A percentile compares a stretch with the other conserved stretches of the same genome.
phyloP scores from a whole-genome alignment of 2,113 vertebrate species.

The Epinephelus moara region DNA sequence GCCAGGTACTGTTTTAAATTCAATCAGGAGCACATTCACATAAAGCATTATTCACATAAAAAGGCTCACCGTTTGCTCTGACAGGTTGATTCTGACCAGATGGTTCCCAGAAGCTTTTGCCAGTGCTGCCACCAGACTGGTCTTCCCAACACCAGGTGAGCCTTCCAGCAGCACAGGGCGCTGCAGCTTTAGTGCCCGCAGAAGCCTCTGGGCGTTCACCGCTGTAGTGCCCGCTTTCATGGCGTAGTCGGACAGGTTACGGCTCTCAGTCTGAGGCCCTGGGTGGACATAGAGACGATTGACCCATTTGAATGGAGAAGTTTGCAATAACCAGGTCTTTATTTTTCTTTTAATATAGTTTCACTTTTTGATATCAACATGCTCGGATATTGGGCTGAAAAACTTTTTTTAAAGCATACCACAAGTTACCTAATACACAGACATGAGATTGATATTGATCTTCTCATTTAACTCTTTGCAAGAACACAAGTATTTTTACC shows the following conservation, averaged over 20 bases:
- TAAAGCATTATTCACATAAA: background rate
- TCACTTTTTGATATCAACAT: too few species aligned
- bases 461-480: too few species aligned
- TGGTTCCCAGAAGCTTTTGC: constrained; percentile 95
- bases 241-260: constrained; percentile 87
- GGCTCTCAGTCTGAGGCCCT: constrained; percentile 87
- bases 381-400: too few species aligned
- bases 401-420: too few species aligned
- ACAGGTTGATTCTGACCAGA: constrained; percentile 96
- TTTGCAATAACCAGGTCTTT: background rate
- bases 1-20: background rate
- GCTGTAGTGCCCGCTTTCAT: constrained; percentile 94
- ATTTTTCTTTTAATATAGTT: too few species aligned
- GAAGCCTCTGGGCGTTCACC: constrained; percentile 92
- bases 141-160: constrained; percentile 97
- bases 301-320: background rate
- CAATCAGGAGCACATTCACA: background rate
- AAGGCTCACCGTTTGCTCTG: constrained; percentile 93
- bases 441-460: too few species aligned
- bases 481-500: too few species aligned
- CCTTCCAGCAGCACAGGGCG: constrained; percentile 96
- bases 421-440: too few species aligned
- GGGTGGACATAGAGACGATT: background rate
- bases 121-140: constrained; percentile 93
- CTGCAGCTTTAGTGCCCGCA: constrained; percentile 93